Evolutionary conservation across 2,888 invertebrate genomes (phyloP), one percentile per base, ranked within the genome.

Genomic region (Cancer borealis): DNA sequence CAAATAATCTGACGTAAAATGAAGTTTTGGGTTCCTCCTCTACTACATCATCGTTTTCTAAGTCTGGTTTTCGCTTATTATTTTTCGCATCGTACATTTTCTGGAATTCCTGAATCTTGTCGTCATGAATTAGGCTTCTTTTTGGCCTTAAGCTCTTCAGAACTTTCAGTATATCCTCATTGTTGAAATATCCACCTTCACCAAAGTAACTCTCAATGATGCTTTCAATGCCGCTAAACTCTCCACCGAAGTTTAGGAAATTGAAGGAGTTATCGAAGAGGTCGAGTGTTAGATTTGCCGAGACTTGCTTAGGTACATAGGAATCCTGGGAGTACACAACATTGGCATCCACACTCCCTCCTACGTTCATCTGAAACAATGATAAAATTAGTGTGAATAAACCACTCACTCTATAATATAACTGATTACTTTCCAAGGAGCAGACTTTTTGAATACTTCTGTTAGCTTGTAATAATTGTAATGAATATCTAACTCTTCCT

Each of bases 31-130:
- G 10, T 49, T 94, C 88, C 39, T 88, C 47, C 17, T 91, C 91
- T n/a, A 21, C 12, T 21, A n/a, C n/a, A 73, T 73, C 73, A 73
- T 26, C 60, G 0, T 47, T 60, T 4, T 26, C 47, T 14, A 30
- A 46, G 6, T 92, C 91, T 3, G 39, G 12, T 39, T 39, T 14
- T 21, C 66, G 21, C 10, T 3, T 84, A 10, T 14, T 39, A 10
- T 84, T 84, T 14, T 39, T 39, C 26, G 84, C 47, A 26, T 94
- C 92, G 14, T 92, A 94, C 21, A 92, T 54, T 46, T 91, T 90
- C 47, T 94, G 92, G 66, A 94, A 91, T 46, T 94, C 91, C 17
- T 92, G 91, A 45, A 94, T 94, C 47, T 94, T 94, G 5, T 92
- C 92, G 12, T 92, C 92, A 17, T 54, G 92, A 89, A 94, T 92